phyloP scores from a whole-genome alignment of 2,113 vertebrate genomes.

The Phalacrocorax carbo region DNA sequence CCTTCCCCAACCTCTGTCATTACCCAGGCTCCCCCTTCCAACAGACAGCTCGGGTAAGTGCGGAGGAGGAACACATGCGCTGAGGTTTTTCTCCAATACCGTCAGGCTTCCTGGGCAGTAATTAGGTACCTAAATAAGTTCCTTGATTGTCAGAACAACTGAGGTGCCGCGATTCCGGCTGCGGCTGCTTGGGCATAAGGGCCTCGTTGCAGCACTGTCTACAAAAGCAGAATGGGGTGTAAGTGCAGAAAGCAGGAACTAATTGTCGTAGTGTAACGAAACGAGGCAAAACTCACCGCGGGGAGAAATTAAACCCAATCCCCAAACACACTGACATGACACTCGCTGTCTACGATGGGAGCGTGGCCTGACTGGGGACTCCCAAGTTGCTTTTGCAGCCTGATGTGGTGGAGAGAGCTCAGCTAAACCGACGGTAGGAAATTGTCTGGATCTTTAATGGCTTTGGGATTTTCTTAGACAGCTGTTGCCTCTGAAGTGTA shows the following conservation, averaged over 20 bases:
- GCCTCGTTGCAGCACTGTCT: not conserved
- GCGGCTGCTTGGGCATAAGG: not conserved
- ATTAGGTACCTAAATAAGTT: not conserved
- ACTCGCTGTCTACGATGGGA: not conserved
- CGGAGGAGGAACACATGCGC: not conserved
- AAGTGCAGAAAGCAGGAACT: not conserved
- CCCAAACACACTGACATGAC: not conserved
- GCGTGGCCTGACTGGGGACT: not conserved
- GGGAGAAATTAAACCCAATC: not conserved
- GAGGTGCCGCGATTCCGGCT: not conserved
- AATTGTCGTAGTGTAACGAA: not conserved
- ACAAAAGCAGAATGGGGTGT: not conserved
- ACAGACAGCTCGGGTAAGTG: conserved; percentile 90
- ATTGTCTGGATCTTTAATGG: not conserved
- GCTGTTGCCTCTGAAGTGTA: not conserved
- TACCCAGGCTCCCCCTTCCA: conserved; percentile 93
- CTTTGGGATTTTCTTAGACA: not conserved
- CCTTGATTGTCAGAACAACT: not conserved
- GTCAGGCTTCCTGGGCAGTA: not conserved
- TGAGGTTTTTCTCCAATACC: not conserved
- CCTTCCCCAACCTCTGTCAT: conserved; percentile 97
- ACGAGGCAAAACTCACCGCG: not conserved
- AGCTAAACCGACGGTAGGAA: not conserved
- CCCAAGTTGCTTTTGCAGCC: not conserved
- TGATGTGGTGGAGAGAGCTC: not conserved